Evolutionary conservation across 2,797 vertebrate species (phyloP).

Genomic region (Trichosurus vulpecula): DNA sequence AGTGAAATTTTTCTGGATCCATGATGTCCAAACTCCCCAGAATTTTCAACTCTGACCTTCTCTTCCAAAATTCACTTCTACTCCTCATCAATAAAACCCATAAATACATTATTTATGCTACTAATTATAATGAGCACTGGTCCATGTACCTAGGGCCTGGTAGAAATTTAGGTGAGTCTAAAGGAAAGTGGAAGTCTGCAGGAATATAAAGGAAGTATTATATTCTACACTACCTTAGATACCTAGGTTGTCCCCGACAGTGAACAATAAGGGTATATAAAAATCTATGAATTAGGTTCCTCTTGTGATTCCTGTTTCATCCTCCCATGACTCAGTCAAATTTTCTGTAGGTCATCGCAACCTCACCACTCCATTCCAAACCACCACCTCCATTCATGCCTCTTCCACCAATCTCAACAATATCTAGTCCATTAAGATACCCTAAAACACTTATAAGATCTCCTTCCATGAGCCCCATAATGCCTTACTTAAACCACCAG

Average conservation of each 20-base stretch:
- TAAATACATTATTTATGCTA: slow-evolving; percentile 33
- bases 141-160: slow-evolving; percentile 5
- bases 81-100: slow-evolving; percentile 44
- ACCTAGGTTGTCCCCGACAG: not conserved
- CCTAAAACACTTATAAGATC: no score
- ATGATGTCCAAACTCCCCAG: slow-evolving; percentile 42
- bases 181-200: not conserved
- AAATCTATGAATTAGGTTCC: slow-evolving; percentile 1
- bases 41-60: not conserved
- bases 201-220: not conserved
- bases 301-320: slow-evolving; percentile 33
- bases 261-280: not conserved
- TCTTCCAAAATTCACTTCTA: not conserved
- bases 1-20: slow-evolving; percentile 70
- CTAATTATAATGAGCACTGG: slow-evolving; percentile 21
- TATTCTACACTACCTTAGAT: not conserved
- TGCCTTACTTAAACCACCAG: no score
- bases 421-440: no score
- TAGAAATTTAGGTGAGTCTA: not conserved
- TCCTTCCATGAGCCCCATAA: no score
- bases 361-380: no score
- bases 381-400: not conserved
- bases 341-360: no score
- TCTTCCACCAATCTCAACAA: not conserved
- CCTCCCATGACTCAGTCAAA: not conserved